A percentile compares a stretch with the other conserved stretches of the same genome.
Conservation (phyloP, 2,113 vertebrate species). For the Myrmophylax atrothorax region DNA sequence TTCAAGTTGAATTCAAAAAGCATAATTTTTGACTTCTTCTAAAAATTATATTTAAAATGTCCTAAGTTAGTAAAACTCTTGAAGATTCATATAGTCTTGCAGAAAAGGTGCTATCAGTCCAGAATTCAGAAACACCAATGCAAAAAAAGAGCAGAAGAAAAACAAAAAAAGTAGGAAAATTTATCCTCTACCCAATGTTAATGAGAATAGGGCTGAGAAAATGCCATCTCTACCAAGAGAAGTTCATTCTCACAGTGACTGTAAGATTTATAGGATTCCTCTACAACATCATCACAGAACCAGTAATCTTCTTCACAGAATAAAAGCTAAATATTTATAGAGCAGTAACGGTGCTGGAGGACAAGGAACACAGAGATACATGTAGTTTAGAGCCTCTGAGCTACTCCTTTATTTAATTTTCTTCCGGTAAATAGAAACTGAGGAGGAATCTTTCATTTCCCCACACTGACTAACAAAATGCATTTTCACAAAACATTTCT, state of each 20-base stretch:
- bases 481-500: not conserved
- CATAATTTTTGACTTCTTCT: not conserved
- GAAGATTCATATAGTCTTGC: not conserved
- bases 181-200: not conserved
- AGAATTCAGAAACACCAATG: not conserved
- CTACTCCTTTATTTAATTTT: not conserved
- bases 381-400: not conserved
- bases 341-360: not conserved
- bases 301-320: conserved; percentile 25
- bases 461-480: not conserved
- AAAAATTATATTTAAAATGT: not conserved
- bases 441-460: not conserved
- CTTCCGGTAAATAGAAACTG: not conserved
- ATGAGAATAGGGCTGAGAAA: conserved; percentile 10
- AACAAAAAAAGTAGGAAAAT: not conserved
- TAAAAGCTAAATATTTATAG: conserved; percentile 43
- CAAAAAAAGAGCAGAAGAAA: not conserved
- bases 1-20: conserved; percentile 18
- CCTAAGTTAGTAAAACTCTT: not conserved
- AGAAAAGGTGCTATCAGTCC: not conserved
- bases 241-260: conserved; percentile 25
- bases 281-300: not conserved
- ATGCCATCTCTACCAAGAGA: not conserved
- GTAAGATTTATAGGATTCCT: conserved; percentile 9
- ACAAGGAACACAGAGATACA: not conserved